Evolutionary conservation across 2,113 vertebrate genomes (phyloP).

Genomic region (Brachyhypopomus occidentalis): DNA sequence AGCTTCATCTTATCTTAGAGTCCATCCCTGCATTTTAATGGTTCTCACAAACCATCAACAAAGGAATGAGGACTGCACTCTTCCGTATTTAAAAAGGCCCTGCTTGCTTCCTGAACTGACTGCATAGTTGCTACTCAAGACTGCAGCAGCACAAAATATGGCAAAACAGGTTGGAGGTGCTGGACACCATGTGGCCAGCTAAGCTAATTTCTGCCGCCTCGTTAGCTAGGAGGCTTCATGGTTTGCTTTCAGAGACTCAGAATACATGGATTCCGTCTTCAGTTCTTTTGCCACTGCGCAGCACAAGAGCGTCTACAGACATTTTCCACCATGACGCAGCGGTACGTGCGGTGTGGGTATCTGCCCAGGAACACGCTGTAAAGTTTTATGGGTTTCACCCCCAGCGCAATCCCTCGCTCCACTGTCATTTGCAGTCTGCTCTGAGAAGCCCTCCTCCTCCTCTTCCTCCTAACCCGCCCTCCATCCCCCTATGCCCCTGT

Average conservation of each 20-base stretch:
- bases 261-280: slow-evolving; percentile 2
- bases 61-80: not conserved
- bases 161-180: not conserved
- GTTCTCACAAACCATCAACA: not conserved
- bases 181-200: not conserved
- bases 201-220: not conserved
- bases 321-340: not conserved
- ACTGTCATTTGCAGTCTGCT: slow-evolving; percentile 43
- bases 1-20: slow-evolving; percentile 30
- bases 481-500: not conserved
- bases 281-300: no score
- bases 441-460: slow-evolving; percentile 19
- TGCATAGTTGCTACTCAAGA: not conserved
- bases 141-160: not conserved
- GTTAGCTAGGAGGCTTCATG: not conserved
- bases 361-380: slow-evolving; percentile 24
- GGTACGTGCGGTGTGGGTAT: not conserved
- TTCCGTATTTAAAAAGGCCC: not conserved
- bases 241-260: slow-evolving; percentile 32
- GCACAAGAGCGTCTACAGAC: slow-evolving; percentile 7
- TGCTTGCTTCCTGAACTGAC: no score
- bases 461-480: not conserved
- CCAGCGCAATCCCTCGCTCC: slow-evolving; percentile 31
- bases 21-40: slow-evolving; percentile 25
- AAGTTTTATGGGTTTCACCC: slow-evolving; percentile 36